Evolutionary conservation across 2,113 vertebrate species (phyloP), one percentile per base, ranked within the genome.

Genomic region (Psittacula cyanocephala): DNA sequence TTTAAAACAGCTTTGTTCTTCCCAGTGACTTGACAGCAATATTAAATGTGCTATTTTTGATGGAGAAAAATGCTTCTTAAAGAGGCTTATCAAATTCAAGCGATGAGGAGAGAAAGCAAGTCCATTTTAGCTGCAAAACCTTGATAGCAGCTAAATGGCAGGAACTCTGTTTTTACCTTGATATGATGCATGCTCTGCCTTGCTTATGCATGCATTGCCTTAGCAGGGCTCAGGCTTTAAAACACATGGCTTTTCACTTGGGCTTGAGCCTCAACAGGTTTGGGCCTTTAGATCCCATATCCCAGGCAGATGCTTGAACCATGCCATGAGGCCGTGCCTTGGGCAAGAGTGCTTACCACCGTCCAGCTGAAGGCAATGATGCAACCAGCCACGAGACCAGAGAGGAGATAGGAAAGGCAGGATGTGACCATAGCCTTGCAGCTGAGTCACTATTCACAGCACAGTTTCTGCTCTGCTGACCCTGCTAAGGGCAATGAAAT

Each of bases 281-380:
- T 72, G 39, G 83, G 11, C 49, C 24, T 49, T 79, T 27, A 39
- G 47, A 35, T 91, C 39, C 47, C 7, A 0, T 24, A 20, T 44
- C 44, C 5, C 19, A 13, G 28, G 31, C 2, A 1, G 19, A 17
- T 0, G 0, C 43, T 64, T 0, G 3, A 5, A 31, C 50, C 1
- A 0, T 64, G 44, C 15, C 4, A 5, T 12, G 67, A 47, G 35
- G 49, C 44, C 37, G 11, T 79, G 55, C 14, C 43, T 7, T 43
- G 35, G 19, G 50, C 19, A 13, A 6, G 55, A 52, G 62, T 1
- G 12, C 17, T 69, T 67, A 46, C 44, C 31, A 17, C 23, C 41
- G 1, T 67, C 41, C 13, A 0, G 1, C 79, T 57, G 71, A 50
- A 80, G 35, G 59, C 71, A 72, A 53, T 7, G 1, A 1, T 14